Base-by-base conservation (phyloP, 2,797 vertebrate genomes). In the Malacoctenus gilli region DNA sequence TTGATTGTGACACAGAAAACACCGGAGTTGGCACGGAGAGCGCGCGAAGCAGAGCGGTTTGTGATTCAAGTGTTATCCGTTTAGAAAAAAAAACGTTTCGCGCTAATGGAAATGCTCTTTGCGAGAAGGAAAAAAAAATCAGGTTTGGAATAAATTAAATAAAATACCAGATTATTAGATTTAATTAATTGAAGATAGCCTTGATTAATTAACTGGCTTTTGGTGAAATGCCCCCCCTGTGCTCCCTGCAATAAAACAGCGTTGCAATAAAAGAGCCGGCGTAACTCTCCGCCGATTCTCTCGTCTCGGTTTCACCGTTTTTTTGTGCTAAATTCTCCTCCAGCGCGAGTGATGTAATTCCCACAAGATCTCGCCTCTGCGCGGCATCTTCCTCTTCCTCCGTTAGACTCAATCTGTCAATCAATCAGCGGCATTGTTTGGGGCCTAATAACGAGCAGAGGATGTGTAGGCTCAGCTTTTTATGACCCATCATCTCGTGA, bases 381-480 rank as follows among this genome's bases (percentile, higher is more conserved):
- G 58, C 62, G 36, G 21, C 47, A 40, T 59, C 35, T 67, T 55
- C 39, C 37, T n/a, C n/a, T 44, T 47, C 38, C 37, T 47, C 11
- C 3, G 14, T 58, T 71, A 64, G 43, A 71, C 72, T 77, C 68
- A 80, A 79, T 85, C 80, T 68, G 75, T 82, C 82, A 82, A 28
- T 83, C 79, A 81, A 70, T 80, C 76, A 63, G 61, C 46, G 2
- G 30, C 39, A 66, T 67, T 72, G 50, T 74, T 69, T 63, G 32
- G n/a, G 21, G 42, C 52, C 57, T 62, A 60, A 64, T 59, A 71
- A 65, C 58, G 70, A 72, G 73, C 50, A 59, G 16, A 38, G 47
- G 40, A 58, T 41, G 44, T 43, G 56, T 18, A 25, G 41, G 9
- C 47, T 75, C 56, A 51, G 64, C 42, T 23, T 67, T 70, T 68